Conservation (phyloP, 2,113 vertebrate species). For the Tricholaema leucomelas region DNA sequence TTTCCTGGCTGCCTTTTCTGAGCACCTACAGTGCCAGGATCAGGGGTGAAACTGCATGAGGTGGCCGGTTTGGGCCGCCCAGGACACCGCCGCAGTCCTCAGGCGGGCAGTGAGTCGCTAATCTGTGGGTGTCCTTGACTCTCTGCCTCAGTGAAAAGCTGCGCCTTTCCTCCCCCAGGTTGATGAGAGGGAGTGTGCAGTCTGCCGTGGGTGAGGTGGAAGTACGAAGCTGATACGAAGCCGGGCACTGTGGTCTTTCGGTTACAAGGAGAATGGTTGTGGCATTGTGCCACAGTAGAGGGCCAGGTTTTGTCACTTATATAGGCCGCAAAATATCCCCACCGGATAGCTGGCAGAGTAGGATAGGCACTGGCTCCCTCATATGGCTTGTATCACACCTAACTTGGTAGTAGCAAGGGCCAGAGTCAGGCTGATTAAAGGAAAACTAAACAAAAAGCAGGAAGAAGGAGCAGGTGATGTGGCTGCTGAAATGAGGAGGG, state of each 20-base stretch:
- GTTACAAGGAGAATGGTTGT: background rate
- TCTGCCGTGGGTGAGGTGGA: background rate
- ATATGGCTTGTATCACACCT: background rate
- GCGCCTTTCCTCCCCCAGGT: too few species aligned
- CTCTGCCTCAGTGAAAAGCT: too few species aligned
- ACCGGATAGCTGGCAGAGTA: rapidly evolving
- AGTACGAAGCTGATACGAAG: background rate
- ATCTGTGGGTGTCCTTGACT: background rate
- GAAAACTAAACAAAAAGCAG: background rate
- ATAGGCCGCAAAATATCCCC: background rate
- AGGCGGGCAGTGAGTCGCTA: background rate
- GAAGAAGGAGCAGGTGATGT: background rate
- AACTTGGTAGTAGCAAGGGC: background rate
- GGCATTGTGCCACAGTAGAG: rapidly evolving
- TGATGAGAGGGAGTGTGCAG: too few species aligned
- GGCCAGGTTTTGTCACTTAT: background rate
- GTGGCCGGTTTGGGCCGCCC: background rate
- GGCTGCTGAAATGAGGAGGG: background rate
- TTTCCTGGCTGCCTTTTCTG: background rate
- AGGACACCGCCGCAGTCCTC: too few species aligned
- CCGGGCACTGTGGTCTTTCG: background rate
- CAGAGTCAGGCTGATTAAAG: background rate
- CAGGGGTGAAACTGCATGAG: rapidly evolving
- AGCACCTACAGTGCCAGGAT: background rate
- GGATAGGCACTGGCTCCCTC: background rate